Evolutionary conservation across 2,888 invertebrate species (phyloP), one percentile per base, ranked within the genome.

Genomic region (Diloba caeruleocephala): DNA sequence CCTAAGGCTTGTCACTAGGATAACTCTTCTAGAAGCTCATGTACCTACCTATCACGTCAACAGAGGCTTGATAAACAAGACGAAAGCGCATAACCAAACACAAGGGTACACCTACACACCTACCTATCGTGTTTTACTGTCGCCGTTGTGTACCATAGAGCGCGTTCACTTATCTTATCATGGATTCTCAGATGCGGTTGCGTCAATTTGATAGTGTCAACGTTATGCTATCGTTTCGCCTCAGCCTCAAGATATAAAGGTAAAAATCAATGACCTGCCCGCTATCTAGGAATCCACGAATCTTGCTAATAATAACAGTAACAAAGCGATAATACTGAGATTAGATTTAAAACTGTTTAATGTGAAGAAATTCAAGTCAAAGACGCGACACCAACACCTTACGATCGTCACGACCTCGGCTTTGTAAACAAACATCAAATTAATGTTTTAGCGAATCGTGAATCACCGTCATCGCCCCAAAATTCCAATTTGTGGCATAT

Each of bases 101-200:
- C 39, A 28, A 25, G 42, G 32, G 15, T 52, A 44, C n/a, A n/a
- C n/a, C n/a, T n/a, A n/a, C n/a, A n/a, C n/a, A n/a, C 55, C 53
- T 42, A 55, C 44, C 43, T 28, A 42, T 25, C 32, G 21, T 38
- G 14, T 41, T n/a, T 17, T 38, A 44, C 9, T 28, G 14, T 33
- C 29, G 36, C 42, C 41, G 41, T 43, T 73, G 71, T 70, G 54
- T 70, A 42, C 44, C 19, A 7, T 12, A 12, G 33, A 32, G 33
- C 53, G 37, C 39, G 69, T 68, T 43, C 28, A 32, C 57, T 65
- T 64, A 76, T 73, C 78, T 76, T 74, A 76, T 75, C 76, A 54
- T 10, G 45, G 34, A 46, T 51, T 51, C 46, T 28, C 14, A 68
- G 63, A 62, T 56, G 68, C 54, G 34, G 72, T 51, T 44, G 57